Base-by-base conservation (phyloP, 2,888 invertebrate genomes). In the Tanaodytes sp. region DNA sequence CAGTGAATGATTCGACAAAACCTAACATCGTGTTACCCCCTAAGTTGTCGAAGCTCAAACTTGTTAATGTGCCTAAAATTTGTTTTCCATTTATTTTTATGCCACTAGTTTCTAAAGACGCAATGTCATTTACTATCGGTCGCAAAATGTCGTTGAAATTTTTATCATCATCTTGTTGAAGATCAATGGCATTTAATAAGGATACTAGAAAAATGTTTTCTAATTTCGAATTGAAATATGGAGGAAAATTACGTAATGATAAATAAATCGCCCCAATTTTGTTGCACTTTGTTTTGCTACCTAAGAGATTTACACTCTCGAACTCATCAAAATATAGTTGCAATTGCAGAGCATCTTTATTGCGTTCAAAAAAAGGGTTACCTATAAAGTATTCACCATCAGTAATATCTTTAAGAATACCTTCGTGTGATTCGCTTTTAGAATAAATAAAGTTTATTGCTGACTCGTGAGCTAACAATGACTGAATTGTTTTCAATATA, bases 241-340 rank as follows among this genome's bases (percentile, higher is more conserved):
- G 39, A n/a, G 69, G 58, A 14, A 73, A 64, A 55, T 71, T 70
- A 15, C 67, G 63, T 1, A 67, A 33, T 2, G 36, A 23, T 37
- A 51, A 71, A 31, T 73, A 73, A 20, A 68, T 59, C n/a, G 31
- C 65, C 1, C 62, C 65, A 12, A 73, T 31, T 40, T 71, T 70
- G 14, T 71, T 52, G 4, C 27, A 51, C 20, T 49, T 45, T 0
- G 70, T 73, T 64, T 71, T 71, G 15, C 64, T 62, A 18, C 72
- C 70, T 5, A 70, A 42, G 11, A 68, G 70, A 46, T 72, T 72
- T 9, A 46, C 67, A 0, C 59, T 54, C 30, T 70, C 73, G 33
- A 72, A 73, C 18, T 73, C 68, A 30, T 72, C 70, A 8, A 30
- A 63, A 43, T 31, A 55, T 0, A 63, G 9, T 27, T 63, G 63